phyloP scores from a whole-genome alignment of 2,113 vertebrate genomes.

The Dryoscopus gambensis region DNA sequence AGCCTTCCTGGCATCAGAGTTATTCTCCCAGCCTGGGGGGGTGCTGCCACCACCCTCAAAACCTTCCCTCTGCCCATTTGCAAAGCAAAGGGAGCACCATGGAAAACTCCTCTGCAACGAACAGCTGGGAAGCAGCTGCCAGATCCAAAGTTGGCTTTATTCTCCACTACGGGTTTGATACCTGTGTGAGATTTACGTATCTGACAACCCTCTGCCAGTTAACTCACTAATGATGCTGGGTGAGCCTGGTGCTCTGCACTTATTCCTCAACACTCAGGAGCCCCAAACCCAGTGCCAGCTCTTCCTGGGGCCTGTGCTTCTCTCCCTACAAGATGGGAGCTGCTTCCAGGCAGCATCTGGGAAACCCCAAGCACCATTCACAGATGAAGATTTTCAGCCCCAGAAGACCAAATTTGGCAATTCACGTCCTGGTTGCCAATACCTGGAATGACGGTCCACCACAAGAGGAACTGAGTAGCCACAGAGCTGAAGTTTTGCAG shows the following conservation, averaged over 20 bases:
- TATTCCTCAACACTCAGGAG: neutral
- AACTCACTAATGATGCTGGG: rapidly evolving
- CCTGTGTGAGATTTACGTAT: neutral
- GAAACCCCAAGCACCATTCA: neutral
- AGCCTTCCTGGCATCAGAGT: neutral
- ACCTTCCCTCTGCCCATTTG: neutral
- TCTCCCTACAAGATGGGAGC: neutral
- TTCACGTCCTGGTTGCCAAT: neutral
- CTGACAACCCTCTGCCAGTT: rapidly evolving
- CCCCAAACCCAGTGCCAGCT: rapidly evolving
- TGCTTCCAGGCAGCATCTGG: neutral
- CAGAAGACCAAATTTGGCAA: neutral
- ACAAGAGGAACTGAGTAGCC: neutral
- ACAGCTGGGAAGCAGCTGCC: neutral
- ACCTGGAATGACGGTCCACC: neutral
- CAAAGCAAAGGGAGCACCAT: neutral
- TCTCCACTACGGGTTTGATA: neutral
- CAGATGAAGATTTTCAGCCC: neutral
- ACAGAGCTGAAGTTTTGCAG: neutral
- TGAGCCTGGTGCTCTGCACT: neutral
- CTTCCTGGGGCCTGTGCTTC: neutral
- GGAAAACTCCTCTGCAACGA: neutral
- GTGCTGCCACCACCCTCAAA: neutral
- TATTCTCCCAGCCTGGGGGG: too few relatives aligned
- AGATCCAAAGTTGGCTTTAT: neutral